These are phyloP conservation scores for Drosophila prostipennis DNA, from an alignment of 2,888 invertebrate species.

Conservation along the genomic window DNA sequence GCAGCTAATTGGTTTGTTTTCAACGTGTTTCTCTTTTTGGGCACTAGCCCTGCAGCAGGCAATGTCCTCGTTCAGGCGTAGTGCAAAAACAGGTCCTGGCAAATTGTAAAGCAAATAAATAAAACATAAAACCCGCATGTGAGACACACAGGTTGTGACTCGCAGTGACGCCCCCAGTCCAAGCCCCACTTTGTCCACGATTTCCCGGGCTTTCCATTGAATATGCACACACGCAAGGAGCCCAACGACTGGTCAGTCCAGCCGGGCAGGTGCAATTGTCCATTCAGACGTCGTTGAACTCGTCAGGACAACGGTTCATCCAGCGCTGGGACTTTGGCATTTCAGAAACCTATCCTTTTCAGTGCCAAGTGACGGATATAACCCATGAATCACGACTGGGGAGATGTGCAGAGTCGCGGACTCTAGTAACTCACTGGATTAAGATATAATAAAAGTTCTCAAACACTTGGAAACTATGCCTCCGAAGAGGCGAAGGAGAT, in stretches of 20 bases:
- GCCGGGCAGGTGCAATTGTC: slow-evolving; percentile 36
- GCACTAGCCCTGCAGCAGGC: slow-evolving; percentile 38
- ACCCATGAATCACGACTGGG: slow-evolving; percentile 53
- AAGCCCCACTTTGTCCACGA: slow-evolving; percentile 3
- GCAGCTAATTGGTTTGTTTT: slow-evolving; percentile 62
- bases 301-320: slow-evolving; percentile 50
- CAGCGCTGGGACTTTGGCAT: background rate
- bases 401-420: slow-evolving; percentile 61
- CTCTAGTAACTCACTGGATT: slow-evolving; percentile 39
- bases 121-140: slow-evolving; percentile 37
- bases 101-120: slow-evolving; percentile 42
- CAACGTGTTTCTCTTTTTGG: slow-evolving; percentile 15
- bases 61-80: slow-evolving; percentile 16
- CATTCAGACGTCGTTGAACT: slow-evolving; percentile 69
- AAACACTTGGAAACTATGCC: slow-evolving; percentile 71
- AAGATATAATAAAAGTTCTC: slow-evolving; percentile 5
- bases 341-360: background rate
- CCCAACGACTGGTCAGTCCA: slow-evolving; percentile 15
- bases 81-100: slow-evolving; percentile 6
- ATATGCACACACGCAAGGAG: slow-evolving; percentile 67
- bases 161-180: slow-evolving; percentile 10
- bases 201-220: slow-evolving; percentile 40
- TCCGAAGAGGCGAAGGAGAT: slow-evolving; percentile 82
- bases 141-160: slow-evolving; percentile 24
- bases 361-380: slow-evolving; percentile 37